Base-by-base conservation (phyloP, 1,140 invertebrate species). In the Drosophila tani region DNA sequence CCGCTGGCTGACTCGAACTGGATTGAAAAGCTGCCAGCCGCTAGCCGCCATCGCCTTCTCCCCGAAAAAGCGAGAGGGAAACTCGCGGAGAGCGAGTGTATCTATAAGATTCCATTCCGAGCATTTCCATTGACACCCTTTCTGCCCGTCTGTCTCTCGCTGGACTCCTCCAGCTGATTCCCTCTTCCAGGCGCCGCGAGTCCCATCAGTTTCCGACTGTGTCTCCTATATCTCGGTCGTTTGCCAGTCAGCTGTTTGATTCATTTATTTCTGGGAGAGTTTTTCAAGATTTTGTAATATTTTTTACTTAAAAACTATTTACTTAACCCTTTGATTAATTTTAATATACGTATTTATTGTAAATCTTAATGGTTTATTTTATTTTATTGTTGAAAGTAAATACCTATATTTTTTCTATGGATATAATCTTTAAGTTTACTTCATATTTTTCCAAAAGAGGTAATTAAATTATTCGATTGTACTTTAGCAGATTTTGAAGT, bases 71-170 rank as follows among this genome's bases (percentile, higher is more conserved):
- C 46, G 29, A 49, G 66, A 4, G 65, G 17, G 55, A 51, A 45
- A 21, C 21, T 19, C 14, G 32, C 15, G 17, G 53, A 71, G 53
- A 59, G 67, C 55, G 66, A 76, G 66, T 75, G 83, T 87, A 82
- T 91, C 84, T 79, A 88, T 79, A 74, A 79, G 79, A 68, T 88
- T 51, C 68, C 51, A 15, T 60, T 77, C 29, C 47, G 77, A 62
- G 59, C 58, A 75, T 58, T 90, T 91, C 88, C 88, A 91, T 88
- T 91, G 88, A 91, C 88, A 91, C 88, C 74, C 81, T 88, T 84
- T 85, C 46, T 62, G 46, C 50, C 71, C 29, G 43, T 86, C 62
- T 63, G 55, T 57, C 60, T 32, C 62, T 62, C 24, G 35, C 45
- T 62, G 64, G 38, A 51, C 59, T 66, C 4, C 64, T 81, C 43